Percentiles rank a stretch among this genome's conserved stretches.
phyloP scores from a whole-genome alignment of 2,113 vertebrate species.

The Puntigrus tetrazona region DNA sequence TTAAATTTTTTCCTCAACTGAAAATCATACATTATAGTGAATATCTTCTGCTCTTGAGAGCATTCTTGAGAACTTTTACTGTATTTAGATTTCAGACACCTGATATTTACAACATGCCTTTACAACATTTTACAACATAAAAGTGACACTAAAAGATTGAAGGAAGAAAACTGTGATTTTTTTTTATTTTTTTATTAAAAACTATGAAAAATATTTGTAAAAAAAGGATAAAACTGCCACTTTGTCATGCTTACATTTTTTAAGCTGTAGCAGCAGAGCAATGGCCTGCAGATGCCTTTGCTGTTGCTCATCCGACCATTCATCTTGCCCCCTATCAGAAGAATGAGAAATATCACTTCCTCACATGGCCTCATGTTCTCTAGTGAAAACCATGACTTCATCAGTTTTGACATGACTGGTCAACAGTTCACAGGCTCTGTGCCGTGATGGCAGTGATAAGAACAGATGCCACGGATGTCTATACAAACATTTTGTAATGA shows the following conservation, averaged over 20 bases:
- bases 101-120: no score
- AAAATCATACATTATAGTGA: not conserved
- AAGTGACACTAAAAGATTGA: not conserved
- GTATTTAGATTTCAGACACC: no score
- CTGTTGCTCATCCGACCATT: slow-evolving; percentile 40
- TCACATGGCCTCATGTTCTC: not conserved
- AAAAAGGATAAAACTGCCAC: not conserved
- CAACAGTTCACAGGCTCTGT: slow-evolving; percentile 38
- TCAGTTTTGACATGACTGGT: slow-evolving; percentile 34
- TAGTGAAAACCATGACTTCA: slow-evolving; percentile 36
- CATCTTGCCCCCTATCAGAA: slow-evolving; percentile 8
- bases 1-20: not conserved
- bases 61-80: no score
- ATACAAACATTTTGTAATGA: slow-evolving; percentile 14
- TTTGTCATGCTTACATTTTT: slow-evolving; percentile 38
- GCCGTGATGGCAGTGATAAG: slow-evolving; percentile 2
- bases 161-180: not conserved
- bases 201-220: not conserved
- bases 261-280: not conserved
- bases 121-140: no score
- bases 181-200: not conserved
- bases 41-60: not conserved
- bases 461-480: slow-evolving; percentile 26
- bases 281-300: slow-evolving; percentile 39
- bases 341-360: slow-evolving; percentile 14